A percentile compares a stretch with the other conserved stretches of the same genome.
Evolutionary conservation across 2,888 invertebrate genomes (phyloP).

Genomic region (Synanthedon formicaeformis): DNA sequence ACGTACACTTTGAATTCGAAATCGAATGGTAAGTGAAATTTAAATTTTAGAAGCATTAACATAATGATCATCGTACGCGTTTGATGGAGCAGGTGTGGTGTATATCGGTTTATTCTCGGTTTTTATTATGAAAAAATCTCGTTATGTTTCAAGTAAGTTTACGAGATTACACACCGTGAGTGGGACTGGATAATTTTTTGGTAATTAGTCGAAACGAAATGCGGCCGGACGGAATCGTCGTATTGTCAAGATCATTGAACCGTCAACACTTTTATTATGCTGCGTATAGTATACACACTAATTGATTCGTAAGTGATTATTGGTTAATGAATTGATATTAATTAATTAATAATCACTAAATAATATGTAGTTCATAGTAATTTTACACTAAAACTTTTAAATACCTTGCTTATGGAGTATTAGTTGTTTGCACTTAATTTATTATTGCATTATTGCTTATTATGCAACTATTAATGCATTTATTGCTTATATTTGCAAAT

Average conservation of each 20-base stretch:
- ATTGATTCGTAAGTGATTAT: too few species aligned
- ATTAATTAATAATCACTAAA: too few species aligned
- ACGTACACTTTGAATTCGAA: conserved; percentile 34
- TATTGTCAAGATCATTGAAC: background rate
- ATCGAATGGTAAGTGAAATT: conserved; percentile 6
- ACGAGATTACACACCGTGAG: conserved; percentile 36
- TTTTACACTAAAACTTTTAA: too few species aligned
- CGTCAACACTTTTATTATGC: background rate
- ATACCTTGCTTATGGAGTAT: too few species aligned
- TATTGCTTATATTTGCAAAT: too few species aligned
- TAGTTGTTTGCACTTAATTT: too few species aligned
- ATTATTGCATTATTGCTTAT: too few species aligned
- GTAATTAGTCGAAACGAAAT: conserved; percentile 34
- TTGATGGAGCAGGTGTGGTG: conserved; percentile 66
- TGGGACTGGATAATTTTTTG: conserved; percentile 23
- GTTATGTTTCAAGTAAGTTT: conserved; percentile 50
- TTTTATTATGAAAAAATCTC: conserved; percentile 66
- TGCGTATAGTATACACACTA: too few species aligned
- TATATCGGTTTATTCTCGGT: conserved; percentile 63
- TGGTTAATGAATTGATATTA: too few species aligned
- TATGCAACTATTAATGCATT: too few species aligned
- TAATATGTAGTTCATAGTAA: too few species aligned
- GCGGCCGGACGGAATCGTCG: conserved; percentile 6
- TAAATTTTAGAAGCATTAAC: conserved; percentile 56
- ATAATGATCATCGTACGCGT: conserved; percentile 61